Conservation (phyloP, 2,888 invertebrate genomes). For the Lithophane socia region DNA sequence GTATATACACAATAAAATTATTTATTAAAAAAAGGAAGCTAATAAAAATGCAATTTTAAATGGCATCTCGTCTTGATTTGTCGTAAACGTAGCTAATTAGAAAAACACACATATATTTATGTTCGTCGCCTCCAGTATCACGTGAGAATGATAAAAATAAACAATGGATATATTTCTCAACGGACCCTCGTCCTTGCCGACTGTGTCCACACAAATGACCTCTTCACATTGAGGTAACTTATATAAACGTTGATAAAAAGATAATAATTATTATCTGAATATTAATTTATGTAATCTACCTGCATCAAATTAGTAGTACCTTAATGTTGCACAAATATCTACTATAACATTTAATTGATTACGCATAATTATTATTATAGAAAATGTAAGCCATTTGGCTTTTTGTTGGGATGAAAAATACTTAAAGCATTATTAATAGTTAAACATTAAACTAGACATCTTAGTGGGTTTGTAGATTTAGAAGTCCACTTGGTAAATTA, state of each 20-base stretch:
- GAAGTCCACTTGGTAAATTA: not conserved
- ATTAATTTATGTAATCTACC: constrained; percentile 27
- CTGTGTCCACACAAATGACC: constrained; percentile 61
- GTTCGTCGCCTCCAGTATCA: constrained; percentile 52
- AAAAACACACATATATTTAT: constrained; percentile 40
- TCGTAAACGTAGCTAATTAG: constrained; percentile 51
- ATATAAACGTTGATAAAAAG: constrained; percentile 44
- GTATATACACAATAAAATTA: not conserved
- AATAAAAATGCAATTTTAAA: constrained; percentile 23
- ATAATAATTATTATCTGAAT: constrained; percentile 38
- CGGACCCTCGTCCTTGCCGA: constrained; percentile 62
- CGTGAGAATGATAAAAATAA: constrained; percentile 69
- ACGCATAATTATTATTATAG: not conserved
- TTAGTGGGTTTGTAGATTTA: not conserved
- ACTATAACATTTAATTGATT: constrained; percentile 1
- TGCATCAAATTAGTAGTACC: constrained; percentile 4
- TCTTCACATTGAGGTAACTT: constrained; percentile 58
- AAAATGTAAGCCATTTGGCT: not conserved
- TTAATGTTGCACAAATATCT: constrained; percentile 19
- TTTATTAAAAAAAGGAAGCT: constrained; percentile 15
- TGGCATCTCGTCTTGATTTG: constrained; percentile 34
- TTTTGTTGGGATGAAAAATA: not conserved
- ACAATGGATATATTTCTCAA: constrained; percentile 67
- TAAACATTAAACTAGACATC: not conserved
- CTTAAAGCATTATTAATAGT: not conserved